Evolutionary conservation across 2,797 vertebrate genomes (phyloP).

Genomic region (Petrocephalus sullivani): DNA sequence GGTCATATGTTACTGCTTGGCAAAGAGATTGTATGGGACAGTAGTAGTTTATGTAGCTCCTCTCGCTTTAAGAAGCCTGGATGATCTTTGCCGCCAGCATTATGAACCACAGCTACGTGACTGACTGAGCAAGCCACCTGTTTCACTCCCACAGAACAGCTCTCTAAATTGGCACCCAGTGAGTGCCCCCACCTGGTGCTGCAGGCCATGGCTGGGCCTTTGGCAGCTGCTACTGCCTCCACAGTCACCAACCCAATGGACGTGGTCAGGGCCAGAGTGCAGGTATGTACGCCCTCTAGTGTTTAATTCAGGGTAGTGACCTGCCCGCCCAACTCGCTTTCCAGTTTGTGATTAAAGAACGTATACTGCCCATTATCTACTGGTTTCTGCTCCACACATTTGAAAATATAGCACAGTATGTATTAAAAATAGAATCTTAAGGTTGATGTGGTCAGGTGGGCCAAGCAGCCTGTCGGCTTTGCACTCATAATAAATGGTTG

Average conservation of each 20-base stretch:
- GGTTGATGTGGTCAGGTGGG: background rate
- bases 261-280: slow-evolving; percentile 85
- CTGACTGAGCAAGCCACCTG: background rate
- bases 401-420: background rate
- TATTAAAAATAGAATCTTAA: background rate
- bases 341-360: background rate
- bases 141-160: slow-evolving; percentile 72
- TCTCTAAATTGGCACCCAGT: slow-evolving; percentile 80
- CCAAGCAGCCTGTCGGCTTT: background rate
- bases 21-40: background rate
- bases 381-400: background rate
- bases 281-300: slow-evolving; percentile 63
- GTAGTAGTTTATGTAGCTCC: background rate
- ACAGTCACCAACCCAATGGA: slow-evolving; percentile 97
- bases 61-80: background rate
- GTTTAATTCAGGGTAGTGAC: background rate
- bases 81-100: background rate
- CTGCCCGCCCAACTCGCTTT: background rate
- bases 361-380: background rate
- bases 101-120: background rate
- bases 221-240: slow-evolving; percentile 89
- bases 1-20: background rate
- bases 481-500: background rate
- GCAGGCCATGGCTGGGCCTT: slow-evolving; percentile 85
- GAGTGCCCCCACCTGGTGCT: slow-evolving; percentile 90